Base-by-base conservation (phyloP, 2,888 invertebrate genomes). In the Eristalis arbustorum region DNA sequence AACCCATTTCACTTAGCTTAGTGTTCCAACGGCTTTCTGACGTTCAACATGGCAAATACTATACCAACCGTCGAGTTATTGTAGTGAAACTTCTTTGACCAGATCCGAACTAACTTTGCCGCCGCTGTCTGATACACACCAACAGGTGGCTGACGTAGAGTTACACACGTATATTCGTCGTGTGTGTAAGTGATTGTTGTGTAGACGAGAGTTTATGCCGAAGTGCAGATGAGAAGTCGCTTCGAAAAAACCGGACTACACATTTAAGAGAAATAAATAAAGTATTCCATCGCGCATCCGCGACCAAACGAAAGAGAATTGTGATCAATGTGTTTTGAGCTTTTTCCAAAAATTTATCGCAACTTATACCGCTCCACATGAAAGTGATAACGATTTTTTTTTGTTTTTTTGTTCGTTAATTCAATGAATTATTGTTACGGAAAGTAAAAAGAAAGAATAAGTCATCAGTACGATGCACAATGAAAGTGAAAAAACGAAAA, bases 11-110 rank as follows among this genome's bases (percentile, higher is more conserved):
- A 57, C 66, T 49, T 49, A 68, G 71, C 84, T 88, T 88, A 88
- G 88, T 88, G 76, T 76, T 80, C 62, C 84, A 71, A 77, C 77
- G 84, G 66, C 88, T 84, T 77, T 88, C 88, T 84, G 79, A 64
- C 84, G 83, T 77, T 80, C 77, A 84, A 73, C 88, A 88, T 80
- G 84, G 67, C 66, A 59, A 67, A 72, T 57, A 59, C 72, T 76
- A 72, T 76, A 72, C 57, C 37, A 81, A 84, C 63, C 49, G 42
- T 68, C 81, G 76, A 63, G 63, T 64, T 22, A 72, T 76, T 63
- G 62, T 71, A 79, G 74, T 75, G 42, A 84, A 83, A 80, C 80
- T 67, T 75, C 79, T 71, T 25, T 79, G 74, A 59, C 61, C 42
- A 66, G 59, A 10, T 84, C 66, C 69, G 25, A 75, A 71, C 79